Evolutionary conservation across 1,140 invertebrate species (phyloP), one percentile per base, ranked within the genome.

Genomic region (Drosophila pseudoananassae): DNA sequence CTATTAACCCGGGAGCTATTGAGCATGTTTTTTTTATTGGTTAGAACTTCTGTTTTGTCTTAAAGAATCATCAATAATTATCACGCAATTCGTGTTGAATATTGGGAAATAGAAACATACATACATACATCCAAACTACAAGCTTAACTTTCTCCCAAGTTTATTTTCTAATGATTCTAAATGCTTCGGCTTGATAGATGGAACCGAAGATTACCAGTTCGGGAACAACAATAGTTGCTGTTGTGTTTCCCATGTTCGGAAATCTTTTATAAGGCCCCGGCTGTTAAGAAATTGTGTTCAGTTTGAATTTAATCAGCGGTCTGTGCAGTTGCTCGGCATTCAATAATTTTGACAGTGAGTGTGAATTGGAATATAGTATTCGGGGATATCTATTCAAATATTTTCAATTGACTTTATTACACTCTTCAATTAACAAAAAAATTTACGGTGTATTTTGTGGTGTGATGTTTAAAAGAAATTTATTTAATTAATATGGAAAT

Each of bases 271-370:
- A 87, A 78, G 65, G 53, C 49, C 17, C 43, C 31, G 17, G 4
- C 43, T 9, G 27, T 49, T 53, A 43, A n/a, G 17, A 46, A 59
- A 68, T 61, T 55, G 45, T 78, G 47, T 17, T 85, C 74, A 85
- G 82, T 85, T 78, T 74, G 60, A 82, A 75, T 75, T 82, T 71
- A 52, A 78, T 68, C 74, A 50, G 68, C 59, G 74, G 54, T 47
- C 69, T 27, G 74, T 55, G 29, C 57, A 76, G 82, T 87, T 58
- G 64, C n/a, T 46, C 27, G 27, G 51, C 29, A 20, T 20, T 14
- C 20, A 14, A 38, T 43, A 25, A 43, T 15, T 15, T 31, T 36
- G 27, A 17, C 25, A 36, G 50, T 87, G 78, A 85, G 81, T 84
- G 53, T 17, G 29, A 17, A 31, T 56, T 9, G 8, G n/a, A 56